Conservation (phyloP, 2,888 invertebrate species). For the Trachelus tabidus region DNA sequence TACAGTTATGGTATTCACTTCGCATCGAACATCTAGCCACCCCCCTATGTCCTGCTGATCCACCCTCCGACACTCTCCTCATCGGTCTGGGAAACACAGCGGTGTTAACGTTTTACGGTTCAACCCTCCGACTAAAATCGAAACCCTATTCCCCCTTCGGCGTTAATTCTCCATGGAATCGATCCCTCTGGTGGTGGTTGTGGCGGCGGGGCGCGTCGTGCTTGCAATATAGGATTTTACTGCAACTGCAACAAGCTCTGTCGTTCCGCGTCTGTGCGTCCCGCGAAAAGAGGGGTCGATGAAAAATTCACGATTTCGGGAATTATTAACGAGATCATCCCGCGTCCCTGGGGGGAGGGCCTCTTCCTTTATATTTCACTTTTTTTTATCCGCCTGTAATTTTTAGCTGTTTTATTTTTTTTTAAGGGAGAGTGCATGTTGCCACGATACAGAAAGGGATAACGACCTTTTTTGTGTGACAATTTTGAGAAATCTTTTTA, state of each 20-base stretch:
- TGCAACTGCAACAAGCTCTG: slow-evolving; percentile 38
- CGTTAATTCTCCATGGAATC: slow-evolving; percentile 59
- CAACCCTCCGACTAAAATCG: slow-evolving; percentile 50
- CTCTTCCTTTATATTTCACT: no score
- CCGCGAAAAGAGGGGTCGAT: slow-evolving; percentile 34
- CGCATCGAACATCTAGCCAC: neutral
- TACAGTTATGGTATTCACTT: slow-evolving; percentile 21
- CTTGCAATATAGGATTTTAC: slow-evolving; percentile 40
- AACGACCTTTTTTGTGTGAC: no score
- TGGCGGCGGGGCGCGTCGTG: slow-evolving; percentile 34
- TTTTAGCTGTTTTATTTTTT: no score
- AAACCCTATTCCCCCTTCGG: slow-evolving; percentile 50
- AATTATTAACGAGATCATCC: slow-evolving; percentile 32
- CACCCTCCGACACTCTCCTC: slow-evolving; percentile 21
- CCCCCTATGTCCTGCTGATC: neutral
- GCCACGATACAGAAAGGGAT: no score
- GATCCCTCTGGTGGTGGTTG: slow-evolving; percentile 47
- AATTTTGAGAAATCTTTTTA: no score
- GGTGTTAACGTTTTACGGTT: slow-evolving; percentile 57
- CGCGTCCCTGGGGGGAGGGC: no score
- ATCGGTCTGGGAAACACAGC: slow-evolving; percentile 26
- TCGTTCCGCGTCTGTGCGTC: slow-evolving; percentile 14
- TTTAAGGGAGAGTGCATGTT: no score
- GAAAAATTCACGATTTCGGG: slow-evolving; percentile 34
- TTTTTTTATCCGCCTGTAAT: no score